These are phyloP conservation scores for Callopanchax toddi DNA, from an alignment of 2,113 vertebrate species.

Conservation along the genomic window DNA sequence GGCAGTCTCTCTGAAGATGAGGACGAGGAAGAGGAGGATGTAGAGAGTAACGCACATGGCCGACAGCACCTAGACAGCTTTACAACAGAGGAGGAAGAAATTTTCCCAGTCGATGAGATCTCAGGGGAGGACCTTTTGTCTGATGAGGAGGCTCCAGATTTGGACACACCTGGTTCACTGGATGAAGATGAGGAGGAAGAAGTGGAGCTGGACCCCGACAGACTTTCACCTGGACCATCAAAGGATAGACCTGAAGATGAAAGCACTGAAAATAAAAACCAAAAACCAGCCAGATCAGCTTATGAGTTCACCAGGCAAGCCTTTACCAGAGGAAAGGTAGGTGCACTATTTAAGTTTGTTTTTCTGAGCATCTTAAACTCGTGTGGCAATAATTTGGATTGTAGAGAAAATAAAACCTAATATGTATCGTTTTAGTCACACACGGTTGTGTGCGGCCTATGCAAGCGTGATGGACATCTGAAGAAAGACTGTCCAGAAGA, in stretches of 20 bases:
- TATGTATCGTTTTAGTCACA: slow-evolving; percentile 77
- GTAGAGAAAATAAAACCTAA: too few species aligned
- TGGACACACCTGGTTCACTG: slow-evolving; percentile 56
- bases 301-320: slow-evolving; percentile 87
- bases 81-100: slow-evolving; percentile 78
- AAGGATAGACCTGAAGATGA: slow-evolving; percentile 44
- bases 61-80: slow-evolving; percentile 62
- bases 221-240: background rate
- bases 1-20: slow-evolving; percentile 54
- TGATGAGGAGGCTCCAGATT: slow-evolving; percentile 81
- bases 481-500: slow-evolving; percentile 95
- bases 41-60: slow-evolving; percentile 57
- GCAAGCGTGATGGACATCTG: slow-evolving; percentile 91
- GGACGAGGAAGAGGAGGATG: slow-evolving; percentile 68
- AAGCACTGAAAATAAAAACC: slow-evolving; percentile 26
- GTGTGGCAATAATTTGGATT: too few species aligned
- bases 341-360: background rate
- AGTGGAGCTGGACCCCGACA: slow-evolving; percentile 15
- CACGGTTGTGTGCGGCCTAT: slow-evolving; percentile 90
- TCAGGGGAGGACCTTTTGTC: slow-evolving; percentile 86
- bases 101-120: slow-evolving; percentile 74
- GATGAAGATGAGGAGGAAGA: slow-evolving; percentile 64
- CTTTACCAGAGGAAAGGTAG: slow-evolving; percentile 93
- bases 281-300: slow-evolving; percentile 52
- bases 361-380: too few species aligned